Percentiles rank a stretch among this genome's conserved stretches.
These are phyloP conservation scores for Schizothorax lantsangensis DNA, from an alignment of 2,797 vertebrate genomes.

Conservation along the genomic window DNA sequence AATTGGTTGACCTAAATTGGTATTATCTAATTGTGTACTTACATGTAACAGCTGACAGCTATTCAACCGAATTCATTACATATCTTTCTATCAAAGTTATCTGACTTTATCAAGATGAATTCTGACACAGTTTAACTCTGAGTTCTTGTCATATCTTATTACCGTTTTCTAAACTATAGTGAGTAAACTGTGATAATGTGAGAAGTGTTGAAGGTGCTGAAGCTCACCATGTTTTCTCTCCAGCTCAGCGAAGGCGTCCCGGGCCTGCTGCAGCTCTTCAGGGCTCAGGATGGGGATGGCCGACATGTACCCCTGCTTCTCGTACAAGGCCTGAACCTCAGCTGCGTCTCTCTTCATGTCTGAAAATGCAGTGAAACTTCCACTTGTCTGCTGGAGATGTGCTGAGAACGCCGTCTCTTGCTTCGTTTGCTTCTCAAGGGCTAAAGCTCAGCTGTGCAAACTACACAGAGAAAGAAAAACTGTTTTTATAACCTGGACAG, in stretches of 20 bases:
- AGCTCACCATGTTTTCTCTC: constrained; percentile 80
- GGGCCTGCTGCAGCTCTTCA: constrained; percentile 72
- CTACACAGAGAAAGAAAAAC: neutral
- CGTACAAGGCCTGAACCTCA: constrained; percentile 69
- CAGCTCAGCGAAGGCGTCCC: constrained; percentile 72
- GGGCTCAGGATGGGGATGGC: constrained; percentile 71
- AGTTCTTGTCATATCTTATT: no score
- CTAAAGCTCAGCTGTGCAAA: constrained; percentile 12
- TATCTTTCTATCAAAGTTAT: no score
- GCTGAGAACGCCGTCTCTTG: neutral
- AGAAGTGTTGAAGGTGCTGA: neutral
- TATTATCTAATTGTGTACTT: no score
- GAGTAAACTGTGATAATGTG: no score
- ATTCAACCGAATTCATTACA: no score
- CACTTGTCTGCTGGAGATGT: constrained; percentile 23
- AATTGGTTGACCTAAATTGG: no score
- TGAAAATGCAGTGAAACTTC: constrained; percentile 15
- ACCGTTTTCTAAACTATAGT: no score
- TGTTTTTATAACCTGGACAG: constrained; percentile 50
- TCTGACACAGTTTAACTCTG: no score
- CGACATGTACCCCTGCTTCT: constrained; percentile 76
- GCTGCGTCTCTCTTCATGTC: constrained; percentile 44
- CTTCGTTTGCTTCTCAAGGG: neutral
- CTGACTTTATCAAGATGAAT: no score
- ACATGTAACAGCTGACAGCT: no score